phyloP scores from a whole-genome alignment of 1,140 invertebrate species.

The Ceratosolen fusciceps region DNA sequence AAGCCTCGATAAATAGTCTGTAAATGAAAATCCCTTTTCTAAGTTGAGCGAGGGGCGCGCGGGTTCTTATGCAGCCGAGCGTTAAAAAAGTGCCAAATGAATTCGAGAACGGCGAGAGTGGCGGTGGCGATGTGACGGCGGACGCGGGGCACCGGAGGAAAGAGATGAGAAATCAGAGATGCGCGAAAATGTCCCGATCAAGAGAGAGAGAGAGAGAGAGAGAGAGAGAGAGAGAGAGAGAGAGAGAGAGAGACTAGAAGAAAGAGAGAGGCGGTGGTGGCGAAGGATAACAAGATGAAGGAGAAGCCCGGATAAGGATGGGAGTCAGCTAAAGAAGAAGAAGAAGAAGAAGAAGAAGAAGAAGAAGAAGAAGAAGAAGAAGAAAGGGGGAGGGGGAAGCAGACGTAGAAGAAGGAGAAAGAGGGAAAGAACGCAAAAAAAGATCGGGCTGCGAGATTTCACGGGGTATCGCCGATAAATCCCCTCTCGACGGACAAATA shows the following conservation, averaged over 20 bases:
- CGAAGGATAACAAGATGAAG: not conserved
- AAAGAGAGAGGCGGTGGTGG: not conserved
- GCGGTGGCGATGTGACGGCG: not conserved
- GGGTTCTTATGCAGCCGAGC: not conserved
- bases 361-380: conserved; percentile 36
- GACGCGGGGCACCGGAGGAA: not conserved
- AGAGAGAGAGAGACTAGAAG: conserved; percentile 37
- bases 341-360: conserved; percentile 42
- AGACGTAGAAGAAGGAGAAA: conserved; percentile 47
- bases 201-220: not conserved
- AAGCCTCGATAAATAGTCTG: not conserved
- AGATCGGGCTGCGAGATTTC: conserved; percentile 66
- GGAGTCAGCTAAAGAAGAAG: conserved; percentile 30
- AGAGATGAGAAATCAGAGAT: not conserved
- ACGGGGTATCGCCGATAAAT: conserved; percentile 69
- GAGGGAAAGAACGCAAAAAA: conserved; percentile 44
- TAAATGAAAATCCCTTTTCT: conserved; percentile 16
- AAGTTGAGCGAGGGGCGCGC: not conserved
- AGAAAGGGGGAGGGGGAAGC: conserved; percentile 38
- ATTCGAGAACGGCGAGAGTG: not conserved
- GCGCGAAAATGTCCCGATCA: not conserved
- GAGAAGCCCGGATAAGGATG: not conserved
- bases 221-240: conserved; percentile 16
- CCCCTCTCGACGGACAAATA: conserved; percentile 66
- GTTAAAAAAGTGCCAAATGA: not conserved